phyloP scores from a whole-genome alignment of 2,113 vertebrate genomes.

The Engraulis encrasicolus region DNA sequence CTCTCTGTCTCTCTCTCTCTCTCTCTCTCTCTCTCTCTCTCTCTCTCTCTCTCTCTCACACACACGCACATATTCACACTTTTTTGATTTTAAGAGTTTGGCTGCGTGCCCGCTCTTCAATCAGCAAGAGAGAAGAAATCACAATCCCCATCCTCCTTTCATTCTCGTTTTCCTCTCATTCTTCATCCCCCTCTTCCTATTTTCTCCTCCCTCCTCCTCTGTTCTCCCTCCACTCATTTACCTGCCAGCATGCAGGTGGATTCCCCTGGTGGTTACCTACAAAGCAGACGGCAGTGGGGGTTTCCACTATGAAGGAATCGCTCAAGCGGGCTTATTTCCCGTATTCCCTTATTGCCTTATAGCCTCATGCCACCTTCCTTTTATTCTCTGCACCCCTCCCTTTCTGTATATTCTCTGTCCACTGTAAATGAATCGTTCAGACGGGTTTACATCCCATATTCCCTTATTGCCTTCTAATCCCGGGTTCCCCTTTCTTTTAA shows the following conservation, averaged over 20 bases:
- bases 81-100: not conserved
- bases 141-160: not conserved
- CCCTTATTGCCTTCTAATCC: no score
- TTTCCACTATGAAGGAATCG: not conserved
- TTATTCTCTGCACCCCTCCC: no score
- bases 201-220: not conserved
- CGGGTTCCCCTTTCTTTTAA: no score
- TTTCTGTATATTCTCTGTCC: no score
- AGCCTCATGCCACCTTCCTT: no score
- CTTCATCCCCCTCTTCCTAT: not conserved
- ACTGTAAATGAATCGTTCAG: no score
- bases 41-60: not conserved
- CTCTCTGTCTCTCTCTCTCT: not conserved
- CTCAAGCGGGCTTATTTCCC: not conserved
- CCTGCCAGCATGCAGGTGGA: not conserved
- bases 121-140: slow-evolving; percentile 5
- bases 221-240: not conserved
- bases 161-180: not conserved
- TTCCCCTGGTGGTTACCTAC: slow-evolving; percentile 14
- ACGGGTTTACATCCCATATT: no score
- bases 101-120: not conserved
- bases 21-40: no score
- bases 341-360: no score
- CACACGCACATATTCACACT: no score
- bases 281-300: slow-evolving; percentile 6